These are phyloP conservation scores for Chironomus riparius DNA, from an alignment of 2,888 invertebrate genomes.

Conservation along the genomic window DNA sequence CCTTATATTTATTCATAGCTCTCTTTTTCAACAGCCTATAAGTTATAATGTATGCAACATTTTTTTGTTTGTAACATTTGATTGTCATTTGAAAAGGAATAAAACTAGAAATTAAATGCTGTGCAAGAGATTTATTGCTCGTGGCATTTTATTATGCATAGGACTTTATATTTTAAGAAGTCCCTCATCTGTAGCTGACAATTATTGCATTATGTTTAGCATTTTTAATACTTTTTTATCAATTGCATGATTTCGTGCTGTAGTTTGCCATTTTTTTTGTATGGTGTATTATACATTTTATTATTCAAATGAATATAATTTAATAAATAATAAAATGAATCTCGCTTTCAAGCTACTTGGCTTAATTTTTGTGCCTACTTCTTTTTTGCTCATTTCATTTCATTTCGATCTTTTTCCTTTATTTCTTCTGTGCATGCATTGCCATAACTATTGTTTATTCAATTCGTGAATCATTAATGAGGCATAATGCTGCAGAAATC, in stretches of 20 bases:
- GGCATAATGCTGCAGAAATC: background rate
- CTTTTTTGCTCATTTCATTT: too few species aligned
- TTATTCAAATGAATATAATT: background rate
- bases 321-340: conserved; percentile 12
- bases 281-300: background rate
- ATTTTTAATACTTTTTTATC: background rate
- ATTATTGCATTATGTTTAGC: conserved; percentile 1
- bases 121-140: conserved; percentile 8
- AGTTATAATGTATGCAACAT: conserved; percentile 3
- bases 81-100: conserved; percentile 19
- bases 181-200: background rate
- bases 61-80: conserved; percentile 2
- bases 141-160: background rate
- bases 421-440: background rate
- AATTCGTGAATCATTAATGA: conserved; percentile 18
- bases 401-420: too few species aligned
- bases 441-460: conserved; percentile 8
- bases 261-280: background rate
- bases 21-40: background rate
- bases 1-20: background rate
- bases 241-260: conserved; percentile 1
- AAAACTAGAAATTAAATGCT: background rate
- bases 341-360: background rate
- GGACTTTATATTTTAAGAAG: background rate
- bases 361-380: background rate